Percentiles rank a stretch among this genome's conserved stretches.
Evolutionary conservation across 2,113 vertebrate species (phyloP).

Genomic region (Lethenteron camtschaticum): DNA sequence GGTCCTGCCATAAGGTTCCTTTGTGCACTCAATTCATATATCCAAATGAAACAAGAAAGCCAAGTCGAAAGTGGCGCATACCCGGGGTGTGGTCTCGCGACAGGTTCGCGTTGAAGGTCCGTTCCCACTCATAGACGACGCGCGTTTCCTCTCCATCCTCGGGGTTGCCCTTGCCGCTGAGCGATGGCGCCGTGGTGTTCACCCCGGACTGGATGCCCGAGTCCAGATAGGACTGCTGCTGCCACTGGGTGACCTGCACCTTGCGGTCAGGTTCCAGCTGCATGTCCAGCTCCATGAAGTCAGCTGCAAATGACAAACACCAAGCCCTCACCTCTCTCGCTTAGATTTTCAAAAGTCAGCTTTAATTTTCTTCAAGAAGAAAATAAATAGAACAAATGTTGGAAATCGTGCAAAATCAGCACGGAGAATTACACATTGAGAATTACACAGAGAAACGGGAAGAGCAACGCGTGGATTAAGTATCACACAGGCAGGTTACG

Average conservation of each 20-base stretch:
- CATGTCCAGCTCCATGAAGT: constrained; percentile 98
- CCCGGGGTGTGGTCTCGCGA: constrained; percentile 35
- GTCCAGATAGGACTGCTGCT: constrained; percentile 92
- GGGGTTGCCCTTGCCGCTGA: constrained; percentile 91
- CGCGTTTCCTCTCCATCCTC: constrained; percentile 82
- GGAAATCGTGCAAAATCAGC: too few relatives aligned
- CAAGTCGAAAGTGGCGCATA: neutral
- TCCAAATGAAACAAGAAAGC: neutral
- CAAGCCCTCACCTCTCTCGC: neutral
- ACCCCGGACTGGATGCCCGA: constrained; percentile 96
- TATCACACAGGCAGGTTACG: too few relatives aligned
- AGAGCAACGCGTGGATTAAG: too few relatives aligned
- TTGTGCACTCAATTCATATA: too few relatives aligned
- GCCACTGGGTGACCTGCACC: constrained; percentile 93
- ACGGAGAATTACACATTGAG: too few relatives aligned
- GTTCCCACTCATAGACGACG: constrained; percentile 92
- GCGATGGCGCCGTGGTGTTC: constrained; percentile 86
- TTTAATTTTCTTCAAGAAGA: too few relatives aligned
- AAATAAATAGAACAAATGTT: too few relatives aligned
- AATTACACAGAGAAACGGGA: too few relatives aligned
- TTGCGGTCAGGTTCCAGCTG: constrained; percentile 96
- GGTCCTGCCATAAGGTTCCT: too few relatives aligned
- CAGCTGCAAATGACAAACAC: constrained; percentile 31
- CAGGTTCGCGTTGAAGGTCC: constrained; percentile 81
- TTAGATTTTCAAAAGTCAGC: too few relatives aligned